These are phyloP conservation scores for Drosophila putrida DNA, from an alignment of 2,888 invertebrate species.

Conservation along the genomic window DNA sequence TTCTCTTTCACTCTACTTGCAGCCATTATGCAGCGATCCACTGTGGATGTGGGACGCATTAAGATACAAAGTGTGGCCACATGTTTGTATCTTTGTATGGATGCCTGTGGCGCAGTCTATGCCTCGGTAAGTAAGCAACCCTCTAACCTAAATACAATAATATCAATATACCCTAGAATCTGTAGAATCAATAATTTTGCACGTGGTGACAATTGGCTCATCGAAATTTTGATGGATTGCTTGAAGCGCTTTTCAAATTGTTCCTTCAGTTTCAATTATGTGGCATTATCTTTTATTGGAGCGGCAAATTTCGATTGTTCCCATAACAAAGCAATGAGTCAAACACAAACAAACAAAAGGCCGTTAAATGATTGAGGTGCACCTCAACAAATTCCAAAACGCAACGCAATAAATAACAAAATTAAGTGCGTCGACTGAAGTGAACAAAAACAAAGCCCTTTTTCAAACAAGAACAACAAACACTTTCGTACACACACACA, in stretches of 20 bases:
- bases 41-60: slow-evolving; percentile 92
- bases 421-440: slow-evolving; percentile 59
- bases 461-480: slow-evolving; percentile 25
- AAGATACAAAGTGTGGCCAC: slow-evolving; percentile 95
- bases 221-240: slow-evolving; percentile 22
- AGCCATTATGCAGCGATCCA: slow-evolving; percentile 90
- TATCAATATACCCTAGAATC: neutral
- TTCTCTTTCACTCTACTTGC: slow-evolving; percentile 83
- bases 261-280: slow-evolving; percentile 45
- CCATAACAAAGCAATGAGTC: slow-evolving; percentile 45
- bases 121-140: slow-evolving; percentile 91
- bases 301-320: slow-evolving; percentile 57
- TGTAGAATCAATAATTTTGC: neutral
- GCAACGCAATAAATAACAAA: slow-evolving; percentile 66
- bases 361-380: slow-evolving; percentile 62
- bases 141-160: neutral
- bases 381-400: slow-evolving; percentile 31
- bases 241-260: slow-evolving; percentile 14
- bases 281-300: slow-evolving; percentile 45
- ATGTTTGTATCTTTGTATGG: slow-evolving; percentile 95
- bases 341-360: slow-evolving; percentile 61
- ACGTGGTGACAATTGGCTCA: slow-evolving; percentile 17
- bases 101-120: slow-evolving; percentile 93
- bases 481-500: slow-evolving; percentile 4
- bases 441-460: slow-evolving; percentile 68